Evolutionary conservation across 2,113 vertebrate genomes (phyloP).

Genomic region (Varanus salvator): DNA sequence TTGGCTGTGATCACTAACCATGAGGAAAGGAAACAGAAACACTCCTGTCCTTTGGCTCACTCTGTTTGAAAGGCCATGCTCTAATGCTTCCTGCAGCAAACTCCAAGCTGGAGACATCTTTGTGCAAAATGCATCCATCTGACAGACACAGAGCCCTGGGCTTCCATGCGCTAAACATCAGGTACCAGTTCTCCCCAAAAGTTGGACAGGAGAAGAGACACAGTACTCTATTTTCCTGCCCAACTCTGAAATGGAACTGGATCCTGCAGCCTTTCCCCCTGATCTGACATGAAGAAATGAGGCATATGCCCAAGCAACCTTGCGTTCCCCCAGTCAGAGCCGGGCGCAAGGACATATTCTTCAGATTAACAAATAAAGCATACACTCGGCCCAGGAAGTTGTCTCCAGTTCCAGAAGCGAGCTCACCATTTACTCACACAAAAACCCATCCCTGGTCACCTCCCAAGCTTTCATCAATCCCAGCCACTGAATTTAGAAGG

Average conservation of each 20-base stretch:
- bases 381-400: too few relatives aligned
- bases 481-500: too few relatives aligned
- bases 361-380: too few relatives aligned
- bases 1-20: neutral
- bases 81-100: neutral
- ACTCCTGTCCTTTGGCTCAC: neutral
- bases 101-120: neutral
- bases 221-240: neutral
- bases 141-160: neutral
- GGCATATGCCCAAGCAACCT: too few relatives aligned
- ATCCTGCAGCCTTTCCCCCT: too few relatives aligned
- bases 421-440: too few relatives aligned
- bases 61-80: neutral
- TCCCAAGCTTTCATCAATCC: too few relatives aligned
- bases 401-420: too few relatives aligned
- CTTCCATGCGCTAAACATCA: neutral
- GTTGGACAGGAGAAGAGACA: neutral
- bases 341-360: too few relatives aligned
- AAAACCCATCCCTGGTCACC: too few relatives aligned
- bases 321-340: too few relatives aligned
- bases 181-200: neutral
- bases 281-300: neutral
- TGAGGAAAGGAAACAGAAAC: conserved; percentile 5
- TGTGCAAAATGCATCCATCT: neutral
- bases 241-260: neutral